Evolutionary conservation across 2,888 invertebrate species (phyloP), one percentile per base, ranked within the genome.

Genomic region (Pyrocoelia pectoralis): DNA sequence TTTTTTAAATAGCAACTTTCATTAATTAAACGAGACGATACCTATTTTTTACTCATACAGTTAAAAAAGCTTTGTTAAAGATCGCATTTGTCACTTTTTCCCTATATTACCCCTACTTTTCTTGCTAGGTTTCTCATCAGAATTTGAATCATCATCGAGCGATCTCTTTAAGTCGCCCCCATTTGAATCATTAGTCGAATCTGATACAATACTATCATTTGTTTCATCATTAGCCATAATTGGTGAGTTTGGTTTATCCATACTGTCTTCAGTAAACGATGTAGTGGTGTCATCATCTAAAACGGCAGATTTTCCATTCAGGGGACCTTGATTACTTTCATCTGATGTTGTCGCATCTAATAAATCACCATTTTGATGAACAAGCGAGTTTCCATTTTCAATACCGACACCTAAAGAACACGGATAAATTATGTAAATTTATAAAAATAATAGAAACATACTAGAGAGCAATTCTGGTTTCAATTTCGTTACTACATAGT

Each of bases 391-490:
- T 51, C 81, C 81, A 64, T 81, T 82, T 74, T 81, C 81, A 67
- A 78, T 68, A 61, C 76, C 68, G 61, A 77, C 71, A 73, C 73
- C 79, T 76, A 59, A 70, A 55, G 24, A 43, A 51, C 41, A 40
- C 14, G 12, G 29, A 2, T 19, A 19, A 6, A 3, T 14, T 13
- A 3, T 43, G 5, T 3, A 18, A 18, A 12, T 9, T 8, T n/a
- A 17, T 38, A 17, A 13, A 1, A 17, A 51, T 10, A 28, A 40
- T 43, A 13, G 40, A 48, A 65, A 79, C 82, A 93, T 89, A 73
- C 89, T 89, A 73, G 93, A 92, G 70, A 96, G 85, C 68, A 96
- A 82, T 76, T 93, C 91, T 29, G 95, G 95, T 80, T 91, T 92
- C 73, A 93, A 80, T 75, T 95, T 94, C 66, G 91, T 89, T 68